These are phyloP conservation scores for Neopelma chrysocephalum DNA, from an alignment of 2,797 vertebrate species.

Conservation along the genomic window DNA sequence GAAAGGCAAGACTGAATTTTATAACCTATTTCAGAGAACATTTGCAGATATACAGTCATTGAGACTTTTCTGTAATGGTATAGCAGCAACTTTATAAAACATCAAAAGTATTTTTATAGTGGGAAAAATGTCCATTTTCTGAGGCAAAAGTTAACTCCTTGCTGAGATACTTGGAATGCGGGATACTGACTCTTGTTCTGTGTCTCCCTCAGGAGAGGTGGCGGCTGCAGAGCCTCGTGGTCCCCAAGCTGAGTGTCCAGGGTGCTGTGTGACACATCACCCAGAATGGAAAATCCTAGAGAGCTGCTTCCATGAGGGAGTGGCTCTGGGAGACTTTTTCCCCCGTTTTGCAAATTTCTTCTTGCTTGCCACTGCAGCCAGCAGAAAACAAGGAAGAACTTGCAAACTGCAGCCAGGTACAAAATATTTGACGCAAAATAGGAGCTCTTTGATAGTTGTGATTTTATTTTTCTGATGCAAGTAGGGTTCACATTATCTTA, in stretches of 20 bases:
- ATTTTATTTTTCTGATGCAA: not conserved
- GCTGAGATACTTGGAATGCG: not conserved
- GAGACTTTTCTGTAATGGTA: not conserved
- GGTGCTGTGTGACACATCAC: not conserved
- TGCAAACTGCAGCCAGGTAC: not conserved
- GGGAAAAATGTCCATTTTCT: not conserved
- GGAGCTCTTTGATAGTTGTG: not conserved
- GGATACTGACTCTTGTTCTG: not conserved
- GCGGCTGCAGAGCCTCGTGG: not conserved
- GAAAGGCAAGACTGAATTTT: not conserved
- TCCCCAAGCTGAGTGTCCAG: rapidly evolving
- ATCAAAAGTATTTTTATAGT: not conserved
- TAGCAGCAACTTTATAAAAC: not conserved
- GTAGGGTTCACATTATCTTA: not conserved
- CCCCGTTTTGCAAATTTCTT: not conserved
- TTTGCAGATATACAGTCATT: not conserved
- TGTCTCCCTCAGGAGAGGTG: not conserved
- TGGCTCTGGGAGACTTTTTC: not conserved
- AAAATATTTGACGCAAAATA: not conserved
- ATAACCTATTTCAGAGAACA: not conserved
- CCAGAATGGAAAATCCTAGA: not conserved
- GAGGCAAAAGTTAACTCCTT: not conserved
- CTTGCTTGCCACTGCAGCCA: not conserved
- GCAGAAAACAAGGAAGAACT: not conserved
- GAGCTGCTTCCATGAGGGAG: not conserved